Conservation (phyloP, 2,113 vertebrate species). For the Pelvicachromis taeniatus region DNA sequence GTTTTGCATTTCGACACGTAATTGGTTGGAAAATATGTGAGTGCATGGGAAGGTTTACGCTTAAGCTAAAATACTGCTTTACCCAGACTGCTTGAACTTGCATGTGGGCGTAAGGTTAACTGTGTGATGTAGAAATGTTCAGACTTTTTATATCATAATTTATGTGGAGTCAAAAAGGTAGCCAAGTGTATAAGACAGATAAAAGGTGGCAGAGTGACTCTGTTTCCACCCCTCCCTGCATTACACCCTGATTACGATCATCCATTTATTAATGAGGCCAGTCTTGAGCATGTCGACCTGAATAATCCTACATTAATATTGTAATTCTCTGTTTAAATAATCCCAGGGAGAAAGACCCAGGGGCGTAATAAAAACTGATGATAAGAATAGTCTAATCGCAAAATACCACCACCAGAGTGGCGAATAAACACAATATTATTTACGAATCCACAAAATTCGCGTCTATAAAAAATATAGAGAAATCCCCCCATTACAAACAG, state of each 20-base stretch:
- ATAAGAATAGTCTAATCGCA: not conserved
- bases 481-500: fast-evolving
- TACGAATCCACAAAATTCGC: not conserved
- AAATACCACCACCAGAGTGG: not conserved
- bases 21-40: not conserved
- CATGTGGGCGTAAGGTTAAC: not conserved
- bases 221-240: not conserved
- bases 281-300: slow-evolving; percentile 16
- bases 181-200: not conserved
- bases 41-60: not conserved
- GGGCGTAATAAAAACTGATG: slow-evolving; percentile 4
- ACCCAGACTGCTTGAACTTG: not conserved
- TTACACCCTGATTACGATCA: slow-evolving; percentile 15
- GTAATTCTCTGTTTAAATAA: slow-evolving; percentile 5
- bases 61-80: not conserved
- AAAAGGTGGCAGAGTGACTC: not conserved
- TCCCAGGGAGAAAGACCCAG: not conserved
- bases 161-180: not conserved
- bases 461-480: not conserved
- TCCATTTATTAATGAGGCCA: slow-evolving; percentile 26
- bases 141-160: slow-evolving; percentile 4
- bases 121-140: not conserved
- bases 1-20: not conserved
- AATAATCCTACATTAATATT: slow-evolving; percentile 34
- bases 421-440: not conserved